Base-by-base conservation (phyloP, 2,113 vertebrate genomes). In the Macroglossus sobrinus region DNA sequence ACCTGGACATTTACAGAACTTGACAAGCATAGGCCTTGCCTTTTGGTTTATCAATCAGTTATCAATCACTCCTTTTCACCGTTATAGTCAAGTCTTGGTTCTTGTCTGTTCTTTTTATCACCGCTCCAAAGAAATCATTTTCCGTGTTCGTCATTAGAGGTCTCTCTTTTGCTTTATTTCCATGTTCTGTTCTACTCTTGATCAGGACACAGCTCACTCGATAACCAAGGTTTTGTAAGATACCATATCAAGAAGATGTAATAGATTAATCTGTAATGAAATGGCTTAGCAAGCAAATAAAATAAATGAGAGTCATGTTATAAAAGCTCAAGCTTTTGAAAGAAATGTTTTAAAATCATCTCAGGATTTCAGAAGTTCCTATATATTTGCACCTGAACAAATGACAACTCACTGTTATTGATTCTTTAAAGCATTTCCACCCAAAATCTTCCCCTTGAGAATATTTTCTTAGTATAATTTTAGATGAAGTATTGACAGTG, bases 301-400 rank as follows among this genome's bases (percentile, higher is more conserved):
- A 7, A 15, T 33, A 78, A 78, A 66, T 53, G 72, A 59, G 26
- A 71, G 64, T 82, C 69, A 63, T n/a, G 10, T 84, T 82, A 87
- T 68, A 89, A 79, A 92, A 90, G 61, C 45, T 79, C 76, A 76
- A 79, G 12, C 26, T 76, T 96, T 64, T 50, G 8, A 95, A 68
- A 95, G 53, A 92, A 64, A 45, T 33, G 35, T 35, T 78, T 63
- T 78, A 24, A 82, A 63, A 75, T 40, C 66, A 87, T 68, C 53
- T 93, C 69, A 47, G 59, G 69, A 89, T 64, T 85, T 91, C 76
- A 91, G 24, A 86, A 86, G 68, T 82, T 78, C 5, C 61, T 72
- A 61, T 14, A 40, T 24, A 69, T 81, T 93, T 90, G 63, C 63
- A 74, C 64, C 5, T 74, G 85, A 95, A 33, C 43, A 43, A 85